These are phyloP conservation scores for Megaceryle maxima DNA, from an alignment of 2,113 vertebrate species.

Conservation along the genomic window DNA sequence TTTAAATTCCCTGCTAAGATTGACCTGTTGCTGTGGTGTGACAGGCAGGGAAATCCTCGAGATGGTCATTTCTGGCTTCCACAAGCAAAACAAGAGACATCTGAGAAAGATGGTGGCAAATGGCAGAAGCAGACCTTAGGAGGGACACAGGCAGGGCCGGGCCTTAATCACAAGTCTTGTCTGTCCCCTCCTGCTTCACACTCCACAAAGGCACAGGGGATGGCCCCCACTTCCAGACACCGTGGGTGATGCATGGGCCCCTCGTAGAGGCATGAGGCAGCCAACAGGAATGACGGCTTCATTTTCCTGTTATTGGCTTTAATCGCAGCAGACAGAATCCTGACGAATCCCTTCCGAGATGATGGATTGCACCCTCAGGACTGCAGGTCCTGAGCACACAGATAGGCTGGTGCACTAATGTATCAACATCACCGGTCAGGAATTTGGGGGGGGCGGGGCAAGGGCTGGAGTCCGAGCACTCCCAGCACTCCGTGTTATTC, in stretches of 20 bases:
- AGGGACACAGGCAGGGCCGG: not conserved
- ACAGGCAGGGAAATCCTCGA: not conserved
- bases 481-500: not conserved
- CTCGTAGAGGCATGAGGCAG: not conserved
- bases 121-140: not conserved
- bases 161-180: not conserved
- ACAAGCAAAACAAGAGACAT: not conserved
- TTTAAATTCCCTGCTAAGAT: not conserved
- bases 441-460: conserved; percentile 24
- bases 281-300: not conserved
- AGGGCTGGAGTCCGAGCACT: not conserved
- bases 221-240: not conserved
- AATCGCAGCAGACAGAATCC: not conserved
- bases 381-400: not conserved
- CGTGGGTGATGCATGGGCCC: not conserved
- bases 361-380: conserved; percentile 25
- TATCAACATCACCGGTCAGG: conserved; percentile 44
- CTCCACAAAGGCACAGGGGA: not conserved
- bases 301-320: not conserved
- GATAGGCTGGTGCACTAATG: conserved; percentile 1
- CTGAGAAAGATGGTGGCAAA: not conserved
- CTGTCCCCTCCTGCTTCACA: not conserved
- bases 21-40: not conserved
- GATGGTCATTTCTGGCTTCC: not conserved
- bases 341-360: not conserved